Evolutionary conservation across 2,797 vertebrate genomes (phyloP), one percentile per base, ranked within the genome.

Genomic region (Taenioides sp.): DNA sequence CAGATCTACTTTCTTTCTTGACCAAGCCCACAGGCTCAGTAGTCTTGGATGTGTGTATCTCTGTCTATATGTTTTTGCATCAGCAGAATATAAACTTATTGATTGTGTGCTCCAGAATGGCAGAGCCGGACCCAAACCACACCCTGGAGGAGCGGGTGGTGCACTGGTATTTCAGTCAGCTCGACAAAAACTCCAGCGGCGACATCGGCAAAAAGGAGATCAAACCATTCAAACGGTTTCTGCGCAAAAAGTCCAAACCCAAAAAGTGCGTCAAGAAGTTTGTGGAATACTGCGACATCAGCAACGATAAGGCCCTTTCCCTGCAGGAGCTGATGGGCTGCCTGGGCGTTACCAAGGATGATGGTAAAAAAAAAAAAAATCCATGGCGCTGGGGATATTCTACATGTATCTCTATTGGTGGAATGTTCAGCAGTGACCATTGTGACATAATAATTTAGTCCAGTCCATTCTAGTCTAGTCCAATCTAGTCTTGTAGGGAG

Each of bases 261-360:
- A 99, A 98, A 83, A 99, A 99, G 79, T 99, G 97, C 12, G 96
- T 98, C 82, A 98, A 97, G 92, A 97, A 95, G 90, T 99, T 99
- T 77, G 97, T 98, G 74, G 97, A 99, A 80, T 98, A 98, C 83
- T 99, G 97, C 1, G 97, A 99, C 72, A 92, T 94, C 80, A 96
- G 96, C 90, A 96, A 96, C 0, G 95, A 99, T 89, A 97, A 96
- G 79, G 94, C 97, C 0, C 88, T 99, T 65, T 96, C 97, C 2
- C 90, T 97, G 80, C 95, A 94, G 74, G 97, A 99, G 88, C 89
- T 99, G 81, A 97, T 96, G 94, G 97, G 97, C 71, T 99, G 97
- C 81, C 93, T 99, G 57, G 97, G 97, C 5, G 95, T 96, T 50
- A 94, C 93, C 67, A 95, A 95, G 89, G 97, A 98, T 78, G 97